Conservation (phyloP, 2,888 invertebrate genomes). For the Stenchaetothrips biformis region DNA sequence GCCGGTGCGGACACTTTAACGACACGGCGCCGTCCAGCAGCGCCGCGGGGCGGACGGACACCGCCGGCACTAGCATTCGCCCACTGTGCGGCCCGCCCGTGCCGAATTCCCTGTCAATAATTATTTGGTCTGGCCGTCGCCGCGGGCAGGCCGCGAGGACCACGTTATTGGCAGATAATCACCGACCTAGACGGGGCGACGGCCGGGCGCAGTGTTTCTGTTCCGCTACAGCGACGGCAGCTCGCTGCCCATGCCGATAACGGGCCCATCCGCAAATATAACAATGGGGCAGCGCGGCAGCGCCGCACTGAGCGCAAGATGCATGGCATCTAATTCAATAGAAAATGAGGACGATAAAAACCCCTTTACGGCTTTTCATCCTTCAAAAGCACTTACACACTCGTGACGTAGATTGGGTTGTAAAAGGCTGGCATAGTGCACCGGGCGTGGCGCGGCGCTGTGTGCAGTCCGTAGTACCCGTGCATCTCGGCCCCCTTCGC, state of each 20-base stretch:
- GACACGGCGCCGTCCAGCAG: neutral
- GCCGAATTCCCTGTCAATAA: no score
- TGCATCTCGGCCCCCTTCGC: neutral
- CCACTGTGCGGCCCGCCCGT: no score
- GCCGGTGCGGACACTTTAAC: neutral
- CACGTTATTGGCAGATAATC: no score
- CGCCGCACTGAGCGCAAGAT: neutral
- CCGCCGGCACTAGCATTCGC: no score
- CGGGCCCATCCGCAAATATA: constrained; percentile 10
- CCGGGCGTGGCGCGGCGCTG: neutral
- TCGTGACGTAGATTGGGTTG: constrained; percentile 3
- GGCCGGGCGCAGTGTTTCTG: neutral
- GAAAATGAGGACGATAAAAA: constrained; percentile 12
- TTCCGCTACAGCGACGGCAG: neutral
- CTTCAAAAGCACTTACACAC: neutral
- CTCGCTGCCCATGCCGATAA: neutral
- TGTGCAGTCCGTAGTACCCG: neutral
- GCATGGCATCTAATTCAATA: neutral
- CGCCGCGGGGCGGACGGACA: no score
- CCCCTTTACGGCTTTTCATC: neutral
- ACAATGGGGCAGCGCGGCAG: neutral
- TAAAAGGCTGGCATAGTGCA: neutral
- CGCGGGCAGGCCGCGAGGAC: no score
- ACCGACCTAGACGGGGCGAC: neutral
- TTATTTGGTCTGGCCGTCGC: no score